These are phyloP conservation scores for Scomber japonicus DNA, from an alignment of 2,113 vertebrate genomes.

Conservation along the genomic window DNA sequence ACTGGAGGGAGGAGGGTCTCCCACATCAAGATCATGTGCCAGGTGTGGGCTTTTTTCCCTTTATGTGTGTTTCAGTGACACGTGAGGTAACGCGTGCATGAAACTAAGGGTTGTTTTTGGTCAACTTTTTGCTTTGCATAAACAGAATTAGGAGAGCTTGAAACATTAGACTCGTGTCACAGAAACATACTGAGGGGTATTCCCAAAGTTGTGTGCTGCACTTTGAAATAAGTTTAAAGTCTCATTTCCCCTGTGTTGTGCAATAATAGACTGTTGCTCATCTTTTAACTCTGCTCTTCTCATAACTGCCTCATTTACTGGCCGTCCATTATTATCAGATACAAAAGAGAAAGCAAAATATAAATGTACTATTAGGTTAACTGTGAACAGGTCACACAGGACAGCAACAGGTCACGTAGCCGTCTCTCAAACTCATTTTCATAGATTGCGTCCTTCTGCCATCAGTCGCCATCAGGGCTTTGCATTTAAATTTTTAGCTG, in stretches of 20 bases:
- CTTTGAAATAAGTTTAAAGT: constrained; percentile 40
- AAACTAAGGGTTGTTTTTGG: not conserved
- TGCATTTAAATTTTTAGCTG: constrained; percentile 55
- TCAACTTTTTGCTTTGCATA: constrained; percentile 7
- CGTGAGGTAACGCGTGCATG: not conserved
- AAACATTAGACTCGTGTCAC: constrained; percentile 10
- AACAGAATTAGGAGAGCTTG: not conserved
- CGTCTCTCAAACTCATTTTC: constrained; percentile 33
- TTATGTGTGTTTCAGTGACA: not conserved
- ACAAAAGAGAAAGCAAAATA: not conserved
- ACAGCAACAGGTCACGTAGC: not conserved
- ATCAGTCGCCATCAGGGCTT: constrained; percentile 14
- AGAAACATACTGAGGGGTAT: constrained; percentile 36
- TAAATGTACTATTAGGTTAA: not conserved
- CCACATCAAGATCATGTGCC: constrained; percentile 95
- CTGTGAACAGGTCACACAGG: not conserved
- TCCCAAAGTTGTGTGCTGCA: constrained; percentile 57
- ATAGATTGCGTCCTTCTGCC: constrained; percentile 28
- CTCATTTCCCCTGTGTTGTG: constrained; percentile 54
- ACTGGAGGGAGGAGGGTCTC: constrained; percentile 87
- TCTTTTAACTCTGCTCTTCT: constrained; percentile 3
- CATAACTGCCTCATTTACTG: constrained; percentile 3
- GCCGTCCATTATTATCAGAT: not conserved
- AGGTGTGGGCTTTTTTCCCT: constrained; percentile 83
- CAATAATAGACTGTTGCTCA: constrained; percentile 47